phyloP scores from a whole-genome alignment of 2,797 vertebrate species.

The Ptychobarbus kaznakovi region DNA sequence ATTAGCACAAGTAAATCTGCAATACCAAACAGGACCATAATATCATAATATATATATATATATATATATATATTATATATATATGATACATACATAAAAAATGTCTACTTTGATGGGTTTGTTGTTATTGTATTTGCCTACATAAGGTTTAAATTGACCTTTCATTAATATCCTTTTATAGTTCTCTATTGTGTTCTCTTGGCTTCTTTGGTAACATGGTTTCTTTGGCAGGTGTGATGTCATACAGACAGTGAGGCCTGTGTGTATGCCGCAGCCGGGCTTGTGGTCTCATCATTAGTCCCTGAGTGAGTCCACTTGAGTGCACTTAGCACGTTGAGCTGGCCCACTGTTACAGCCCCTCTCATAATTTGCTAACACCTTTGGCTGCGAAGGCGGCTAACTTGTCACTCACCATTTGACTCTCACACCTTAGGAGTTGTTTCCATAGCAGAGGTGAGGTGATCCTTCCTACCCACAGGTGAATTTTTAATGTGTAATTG shows the following conservation, averaged over 20 bases:
- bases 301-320: conserved; percentile 69
- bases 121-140: neutral
- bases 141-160: neutral
- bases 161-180: neutral
- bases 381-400: conserved; percentile 47
- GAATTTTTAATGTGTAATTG: conserved; percentile 29
- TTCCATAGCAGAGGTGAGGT: conserved; percentile 21
- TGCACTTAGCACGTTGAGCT: conserved; percentile 71
- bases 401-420: conserved; percentile 54
- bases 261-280: conserved; percentile 1
- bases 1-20: no score
- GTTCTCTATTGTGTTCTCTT: neutral
- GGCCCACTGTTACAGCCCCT: conserved; percentile 61
- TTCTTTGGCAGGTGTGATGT: neutral
- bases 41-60: no score
- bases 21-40: no score
- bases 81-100: no score
- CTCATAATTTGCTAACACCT: conserved; percentile 61
- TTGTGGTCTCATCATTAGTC: conserved; percentile 51
- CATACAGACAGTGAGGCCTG: neutral
- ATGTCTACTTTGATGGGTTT: no score
- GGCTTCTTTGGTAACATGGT: neutral
- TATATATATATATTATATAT: no score
- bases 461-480: conserved; percentile 33
- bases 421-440: conserved; percentile 48